phyloP scores from a whole-genome alignment of 2,888 invertebrate genomes.

The Trachelus tabidus region DNA sequence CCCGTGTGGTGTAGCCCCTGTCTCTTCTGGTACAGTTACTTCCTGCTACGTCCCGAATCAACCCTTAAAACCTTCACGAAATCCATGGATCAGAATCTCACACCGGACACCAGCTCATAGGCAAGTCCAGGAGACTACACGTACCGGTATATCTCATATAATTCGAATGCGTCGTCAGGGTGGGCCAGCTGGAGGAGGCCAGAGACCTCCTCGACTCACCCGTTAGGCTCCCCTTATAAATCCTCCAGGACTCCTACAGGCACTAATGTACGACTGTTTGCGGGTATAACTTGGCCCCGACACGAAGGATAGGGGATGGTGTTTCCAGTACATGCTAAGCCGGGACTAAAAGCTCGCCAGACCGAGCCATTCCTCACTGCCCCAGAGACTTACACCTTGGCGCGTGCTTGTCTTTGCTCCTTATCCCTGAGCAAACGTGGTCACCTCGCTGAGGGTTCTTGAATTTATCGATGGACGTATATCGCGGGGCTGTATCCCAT shows the following conservation, averaged over 20 bases:
- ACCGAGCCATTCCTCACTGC: constrained; percentile 65
- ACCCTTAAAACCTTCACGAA: background rate
- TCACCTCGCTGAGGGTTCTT: constrained; percentile 48
- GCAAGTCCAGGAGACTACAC: background rate
- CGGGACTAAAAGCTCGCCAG: constrained; percentile 64
- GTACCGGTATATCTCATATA: background rate
- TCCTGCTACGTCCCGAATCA: background rate
- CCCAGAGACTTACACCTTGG: constrained; percentile 41
- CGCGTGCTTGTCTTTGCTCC: constrained; percentile 60
- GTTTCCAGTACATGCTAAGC: constrained; percentile 64
- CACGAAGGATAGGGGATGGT: constrained; percentile 63
- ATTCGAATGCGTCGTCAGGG: background rate
- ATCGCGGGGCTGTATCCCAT: constrained; percentile 26
- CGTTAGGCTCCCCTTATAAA: constrained; percentile 61
- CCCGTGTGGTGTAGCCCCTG: background rate
- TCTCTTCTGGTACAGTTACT: background rate
- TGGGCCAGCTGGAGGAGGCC: constrained; percentile 20
- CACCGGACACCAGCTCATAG: background rate
- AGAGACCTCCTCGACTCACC: constrained; percentile 49
- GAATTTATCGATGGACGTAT: constrained; percentile 64
- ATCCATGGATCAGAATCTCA: background rate
- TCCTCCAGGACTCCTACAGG: constrained; percentile 64
- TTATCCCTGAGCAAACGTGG: constrained; percentile 62
- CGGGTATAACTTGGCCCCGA: constrained; percentile 66
- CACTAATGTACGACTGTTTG: constrained; percentile 67